Base-by-base conservation (phyloP, 1,140 invertebrate species). In the Matsumurasca onukii region DNA sequence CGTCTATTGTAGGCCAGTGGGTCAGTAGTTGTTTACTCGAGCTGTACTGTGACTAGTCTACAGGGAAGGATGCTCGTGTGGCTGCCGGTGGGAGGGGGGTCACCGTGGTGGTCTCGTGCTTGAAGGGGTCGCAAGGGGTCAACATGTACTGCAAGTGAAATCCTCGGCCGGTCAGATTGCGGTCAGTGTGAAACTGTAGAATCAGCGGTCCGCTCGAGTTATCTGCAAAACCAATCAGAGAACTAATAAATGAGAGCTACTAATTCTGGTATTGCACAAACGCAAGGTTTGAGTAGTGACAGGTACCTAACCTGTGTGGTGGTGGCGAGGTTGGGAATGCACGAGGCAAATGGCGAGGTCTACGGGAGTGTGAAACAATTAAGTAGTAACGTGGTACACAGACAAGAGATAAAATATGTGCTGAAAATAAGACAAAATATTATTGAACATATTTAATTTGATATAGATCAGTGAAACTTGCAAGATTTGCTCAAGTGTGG, bases 191-290 rank as follows among this genome's bases (percentile, higher is more conserved):
- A 59, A 86, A 80, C 69, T 79, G 78, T 64, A 86, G 74, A 49
- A 84, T 77, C 69, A 86, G 83, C 49, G 85, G 84, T 49, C 85
- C 85, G 30, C 78, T 79, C 67, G 80, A 81, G 1, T 75, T 78
- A 82, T 83, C 82, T 83, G 71, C 45, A 78, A 78, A 68, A 69
- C 70, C 74, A 66, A 48, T 45, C 25, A 45, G n/a, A n/a, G n/a
- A n/a, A n/a, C n/a, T n/a, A n/a, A n/a, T n/a, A n/a, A n/a, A n/a
- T n/a, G n/a, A n/a, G n/a, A n/a, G n/a, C n/a, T n/a, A n/a, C n/a
- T n/a, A n/a, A n/a, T n/a, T n/a, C n/a, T n/a, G n/a, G n/a, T n/a
- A n/a, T n/a, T n/a, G n/a, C n/a, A n/a, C 55, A 65, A 22, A 65
- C 15, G 34, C 3, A 17, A 45, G 69, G 48, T 59, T 31, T 67